phyloP scores from a whole-genome alignment of 1,140 invertebrate species.

The Dendroctonus valens region DNA sequence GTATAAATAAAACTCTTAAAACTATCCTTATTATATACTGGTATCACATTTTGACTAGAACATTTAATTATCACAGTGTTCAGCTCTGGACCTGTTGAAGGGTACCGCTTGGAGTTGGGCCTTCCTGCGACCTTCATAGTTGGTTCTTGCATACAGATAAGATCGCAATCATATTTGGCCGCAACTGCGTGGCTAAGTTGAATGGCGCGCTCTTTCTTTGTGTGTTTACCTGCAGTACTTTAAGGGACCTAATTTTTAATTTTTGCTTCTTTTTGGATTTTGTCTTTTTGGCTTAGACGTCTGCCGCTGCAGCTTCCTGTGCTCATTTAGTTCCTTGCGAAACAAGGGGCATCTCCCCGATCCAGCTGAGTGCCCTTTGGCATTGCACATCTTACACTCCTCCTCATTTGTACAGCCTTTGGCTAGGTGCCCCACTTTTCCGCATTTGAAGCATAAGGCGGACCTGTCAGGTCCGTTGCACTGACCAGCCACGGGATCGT shows the following conservation, averaged over 20 bases:
- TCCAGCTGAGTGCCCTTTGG: neutral
- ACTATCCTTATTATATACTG: neutral
- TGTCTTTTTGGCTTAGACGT: neutral
- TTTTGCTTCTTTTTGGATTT: neutral
- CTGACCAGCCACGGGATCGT: conserved; percentile 14
- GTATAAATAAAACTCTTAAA: neutral
- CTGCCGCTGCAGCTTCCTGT: neutral
- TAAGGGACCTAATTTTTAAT: neutral
- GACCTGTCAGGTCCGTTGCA: conserved; percentile 28
- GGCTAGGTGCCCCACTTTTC: conserved; percentile 8
- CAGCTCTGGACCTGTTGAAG: too few relatives aligned
- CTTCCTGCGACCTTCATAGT: too few relatives aligned
- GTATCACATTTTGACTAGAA: neutral
- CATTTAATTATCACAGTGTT: too few relatives aligned
- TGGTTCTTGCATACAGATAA: too few relatives aligned
- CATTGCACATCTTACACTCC: conserved; percentile 3
- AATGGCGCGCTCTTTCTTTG: too few relatives aligned
- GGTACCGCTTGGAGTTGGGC: too few relatives aligned
- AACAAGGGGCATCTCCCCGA: neutral
- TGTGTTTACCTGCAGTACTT: neutral
- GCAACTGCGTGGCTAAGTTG: too few relatives aligned
- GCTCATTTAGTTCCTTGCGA: neutral
- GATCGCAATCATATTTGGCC: too few relatives aligned
- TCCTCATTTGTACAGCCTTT: conserved; percentile 10
- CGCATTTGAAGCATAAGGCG: conserved; percentile 18